Base-by-base conservation (phyloP, 2,888 invertebrate genomes). In the Minunthozetes semirufus region DNA sequence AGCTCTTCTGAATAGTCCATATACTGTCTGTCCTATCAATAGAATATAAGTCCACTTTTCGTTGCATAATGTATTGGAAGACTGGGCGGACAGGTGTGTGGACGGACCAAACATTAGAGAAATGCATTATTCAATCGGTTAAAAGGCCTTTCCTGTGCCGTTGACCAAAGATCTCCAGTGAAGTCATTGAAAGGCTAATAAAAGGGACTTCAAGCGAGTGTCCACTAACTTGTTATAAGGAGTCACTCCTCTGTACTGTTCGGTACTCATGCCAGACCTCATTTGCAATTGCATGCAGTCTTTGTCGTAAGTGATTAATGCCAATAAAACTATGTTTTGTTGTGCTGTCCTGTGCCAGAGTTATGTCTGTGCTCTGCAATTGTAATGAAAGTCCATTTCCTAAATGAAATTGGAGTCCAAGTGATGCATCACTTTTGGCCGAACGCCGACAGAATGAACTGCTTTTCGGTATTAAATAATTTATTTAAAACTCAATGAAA, bases 231-330 rank as follows among this genome's bases (percentile, higher is more conserved):
- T 29, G 68, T 42, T 15, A 42, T 19, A 33, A 33, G 33, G 68
- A 68, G 42, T 68, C 68, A 68, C 68, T 68, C 68, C 68, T 68
- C 68, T 68, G 4, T 1, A 8, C 19, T 6, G 29, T 1, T 17
- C 33, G 22, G 29, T 13, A 59, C 27, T 59, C 61, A 63, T 63
- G 29, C 33, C 33, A 33, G 15, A 22, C 33, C 68, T 68, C 42
- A 68, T 68, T 68, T 68, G 68, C 68, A 68, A 68, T 46, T 22
- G 42, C 11, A 38, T n/a, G 22, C 3, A 68, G 42, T 68, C 22
- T 38, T 68, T 68, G 38, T 68, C 22, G 38, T 46, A 68, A 68
- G 68, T 68, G 68, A 68, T 68, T 68, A 68, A 68, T 46, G 68
- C 25, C 9, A 68, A 46, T 68, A 68, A 42, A 68, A 63, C 63